Base-by-base conservation (phyloP, 2,888 invertebrate species). In the Aspidiotus rigidus region DNA sequence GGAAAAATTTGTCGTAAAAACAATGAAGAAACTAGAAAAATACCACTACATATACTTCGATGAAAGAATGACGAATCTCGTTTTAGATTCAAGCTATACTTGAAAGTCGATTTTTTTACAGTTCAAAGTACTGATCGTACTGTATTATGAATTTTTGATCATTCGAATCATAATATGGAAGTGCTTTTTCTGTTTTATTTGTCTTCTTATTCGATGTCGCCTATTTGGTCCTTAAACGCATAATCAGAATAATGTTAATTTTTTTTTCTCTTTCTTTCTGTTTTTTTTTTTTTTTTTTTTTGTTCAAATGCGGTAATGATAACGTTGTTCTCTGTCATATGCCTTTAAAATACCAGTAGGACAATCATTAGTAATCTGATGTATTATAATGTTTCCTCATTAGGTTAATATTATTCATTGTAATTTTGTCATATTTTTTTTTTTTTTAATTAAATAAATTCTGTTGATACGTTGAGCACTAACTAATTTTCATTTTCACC, bases 321-420 rank as follows among this genome's bases (percentile, higher is more conserved):
- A 28, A 62, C 16, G 54, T 53, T 16, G 11, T 42, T 11, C 44
- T 64, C 42, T 42, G 41, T n/a, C 44, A 15, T 57, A 15, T 64
- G 64, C 40, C 56, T 42, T 41, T 40, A 57, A 54, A 57, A 56
- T 64, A 64, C 64, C 64, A 54, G 64, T 64, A 64, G 64, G 64
- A 64, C 64, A 64, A 64, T 64, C 64, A 64, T 64, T 64, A 64
- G 64, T 64, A 55, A 56, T 64, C 64, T 41, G 56, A 64, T 64
- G 56, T 56, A 41, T 39, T 40, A 54, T 53, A 61, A 49, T 59
- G 13, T 59, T 59, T 59, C 59, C 17, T 59, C 59, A 9, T 59
- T 59, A 59, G 59, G 17, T 17, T 59, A 59, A 59, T 39, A 56
- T 28, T 16, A 55, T 59, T 59, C 59, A 59, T 59, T 59, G 59